A percentile compares a stretch with the other conserved stretches of the same genome.
Conservation (phyloP, 2,888 invertebrate species). For the Steinernema scapterisci region DNA sequence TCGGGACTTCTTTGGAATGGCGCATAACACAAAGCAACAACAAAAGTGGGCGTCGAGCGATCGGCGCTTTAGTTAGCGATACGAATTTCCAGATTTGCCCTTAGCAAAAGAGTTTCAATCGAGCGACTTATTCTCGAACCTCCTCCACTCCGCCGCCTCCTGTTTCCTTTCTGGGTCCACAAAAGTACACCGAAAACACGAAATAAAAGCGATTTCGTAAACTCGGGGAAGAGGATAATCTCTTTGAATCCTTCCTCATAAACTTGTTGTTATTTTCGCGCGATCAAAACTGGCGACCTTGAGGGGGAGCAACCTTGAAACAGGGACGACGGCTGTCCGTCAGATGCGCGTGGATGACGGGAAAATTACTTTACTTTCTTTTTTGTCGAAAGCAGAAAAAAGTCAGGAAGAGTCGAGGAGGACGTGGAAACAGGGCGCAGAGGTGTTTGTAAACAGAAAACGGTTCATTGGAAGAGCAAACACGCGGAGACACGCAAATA, state of each 20-base stretch:
- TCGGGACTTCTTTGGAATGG: background rate
- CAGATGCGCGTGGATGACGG: constrained; percentile 5
- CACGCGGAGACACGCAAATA: too few species aligned
- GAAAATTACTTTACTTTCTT: constrained; percentile 21
- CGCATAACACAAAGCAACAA: constrained; percentile 7
- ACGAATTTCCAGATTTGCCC: constrained; percentile 6
- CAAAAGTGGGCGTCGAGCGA: background rate
- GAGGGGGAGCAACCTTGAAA: constrained; percentile 23
- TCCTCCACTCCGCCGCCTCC: background rate
- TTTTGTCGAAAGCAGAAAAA: background rate
- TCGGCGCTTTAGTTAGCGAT: constrained; percentile 15
- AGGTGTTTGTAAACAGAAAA: too few species aligned
- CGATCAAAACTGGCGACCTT: constrained; percentile 25
- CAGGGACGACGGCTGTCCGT: constrained; percentile 22
- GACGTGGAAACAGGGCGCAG: too few species aligned
- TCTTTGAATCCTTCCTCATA: background rate
- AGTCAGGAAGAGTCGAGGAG: background rate
- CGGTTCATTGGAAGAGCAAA: too few species aligned
- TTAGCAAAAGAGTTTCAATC: too few species aligned
- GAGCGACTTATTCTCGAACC: background rate
- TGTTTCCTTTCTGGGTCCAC: too few species aligned
- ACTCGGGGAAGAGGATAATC: background rate
- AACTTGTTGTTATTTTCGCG: background rate
- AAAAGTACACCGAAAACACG: too few species aligned
- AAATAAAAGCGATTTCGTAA: too few species aligned